phyloP scores from a whole-genome alignment of 2,797 vertebrate species.

The Thamnophis elegans region DNA sequence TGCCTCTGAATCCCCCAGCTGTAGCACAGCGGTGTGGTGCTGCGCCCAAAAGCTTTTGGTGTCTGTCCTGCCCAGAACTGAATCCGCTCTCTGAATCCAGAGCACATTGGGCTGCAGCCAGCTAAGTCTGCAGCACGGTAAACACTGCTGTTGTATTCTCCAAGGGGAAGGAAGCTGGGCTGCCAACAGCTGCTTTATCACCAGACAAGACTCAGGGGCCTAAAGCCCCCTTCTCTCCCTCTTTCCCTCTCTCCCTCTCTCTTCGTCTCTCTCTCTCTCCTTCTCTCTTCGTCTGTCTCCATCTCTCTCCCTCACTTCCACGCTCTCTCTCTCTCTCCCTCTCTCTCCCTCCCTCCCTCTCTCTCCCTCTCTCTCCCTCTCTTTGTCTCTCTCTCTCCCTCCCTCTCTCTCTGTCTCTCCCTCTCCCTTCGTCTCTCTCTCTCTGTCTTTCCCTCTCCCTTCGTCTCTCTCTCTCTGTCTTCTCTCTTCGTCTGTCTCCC shows the following conservation, averaged over 20 bases:
- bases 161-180: slow-evolving; percentile 56
- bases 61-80: slow-evolving; percentile 43
- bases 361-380: no score
- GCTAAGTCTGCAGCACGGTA: slow-evolving; percentile 63
- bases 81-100: slow-evolving; percentile 59
- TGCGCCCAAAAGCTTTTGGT: slow-evolving; percentile 54
- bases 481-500: no score
- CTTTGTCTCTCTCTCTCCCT: no score
- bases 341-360: no score
- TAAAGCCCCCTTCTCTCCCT: neutral
- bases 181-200: slow-evolving; percentile 36
- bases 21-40: slow-evolving; percentile 13
- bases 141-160: slow-evolving; percentile 66
- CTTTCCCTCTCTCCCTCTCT: neutral
- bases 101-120: slow-evolving; percentile 65
- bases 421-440: no score
- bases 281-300: accelerated
- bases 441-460: no score
- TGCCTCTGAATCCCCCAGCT: neutral
- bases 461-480: no score
- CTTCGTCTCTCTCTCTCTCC: no score
- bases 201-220: slow-evolving; percentile 6
- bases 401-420: no score
- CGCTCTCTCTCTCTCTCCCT: no score
- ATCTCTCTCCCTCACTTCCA: no score